A percentile compares a stretch with the other conserved stretches of the same genome.
These are phyloP conservation scores for Picathartes gymnocephalus DNA, from an alignment of 2,113 vertebrate species.

Conservation along the genomic window DNA sequence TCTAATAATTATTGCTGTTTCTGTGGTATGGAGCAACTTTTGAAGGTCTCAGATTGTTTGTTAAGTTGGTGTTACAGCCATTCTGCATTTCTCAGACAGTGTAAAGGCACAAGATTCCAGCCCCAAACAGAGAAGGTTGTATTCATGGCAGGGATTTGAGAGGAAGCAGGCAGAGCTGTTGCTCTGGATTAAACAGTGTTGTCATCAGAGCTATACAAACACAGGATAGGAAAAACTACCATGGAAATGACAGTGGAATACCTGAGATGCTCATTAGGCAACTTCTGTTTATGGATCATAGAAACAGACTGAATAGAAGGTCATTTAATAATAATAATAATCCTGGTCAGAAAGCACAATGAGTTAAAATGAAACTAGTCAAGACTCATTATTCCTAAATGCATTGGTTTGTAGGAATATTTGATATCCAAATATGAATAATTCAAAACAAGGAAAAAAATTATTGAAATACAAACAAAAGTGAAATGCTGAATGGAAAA, in stretches of 20 bases:
- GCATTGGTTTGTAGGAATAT: neutral
- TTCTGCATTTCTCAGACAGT: neutral
- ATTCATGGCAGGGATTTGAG: neutral
- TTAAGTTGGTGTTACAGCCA: neutral
- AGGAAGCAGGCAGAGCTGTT: neutral
- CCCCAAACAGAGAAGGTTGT: neutral
- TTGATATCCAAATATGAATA: neutral
- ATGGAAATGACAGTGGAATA: neutral
- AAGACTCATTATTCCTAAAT: slow-evolving; percentile 13
- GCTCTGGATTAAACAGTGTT: neutral
- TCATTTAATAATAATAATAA: neutral
- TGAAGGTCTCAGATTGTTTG: neutral
- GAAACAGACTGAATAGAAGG: neutral
- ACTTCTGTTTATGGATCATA: neutral
- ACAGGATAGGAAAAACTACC: neutral
- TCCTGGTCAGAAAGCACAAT: neutral
- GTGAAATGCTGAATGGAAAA: neutral
- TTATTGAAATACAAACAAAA: neutral
- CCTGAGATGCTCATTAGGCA: neutral
- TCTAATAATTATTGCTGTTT: neutral
- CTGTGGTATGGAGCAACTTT: neutral
- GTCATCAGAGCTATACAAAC: neutral
- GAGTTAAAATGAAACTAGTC: slow-evolving; percentile 1
- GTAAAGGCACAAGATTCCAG: neutral
- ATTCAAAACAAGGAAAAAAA: neutral